Evolutionary conservation across 2,113 vertebrate genomes (phyloP).

Genomic region (Myocastor coypus): DNA sequence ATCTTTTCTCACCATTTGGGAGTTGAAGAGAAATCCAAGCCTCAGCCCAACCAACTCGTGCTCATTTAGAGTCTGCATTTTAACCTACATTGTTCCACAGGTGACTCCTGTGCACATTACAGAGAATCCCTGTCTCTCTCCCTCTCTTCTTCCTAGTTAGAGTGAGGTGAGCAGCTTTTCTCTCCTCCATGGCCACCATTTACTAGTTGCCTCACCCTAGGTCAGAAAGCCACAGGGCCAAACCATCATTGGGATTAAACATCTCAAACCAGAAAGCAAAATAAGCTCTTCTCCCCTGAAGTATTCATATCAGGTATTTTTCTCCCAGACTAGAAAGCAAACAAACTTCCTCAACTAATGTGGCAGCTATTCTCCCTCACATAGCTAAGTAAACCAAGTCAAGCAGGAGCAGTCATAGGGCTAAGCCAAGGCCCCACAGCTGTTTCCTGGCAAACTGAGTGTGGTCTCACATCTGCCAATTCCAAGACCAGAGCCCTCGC

Average conservation of each 20-base stretch:
- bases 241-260: not conserved
- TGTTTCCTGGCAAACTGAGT: not conserved
- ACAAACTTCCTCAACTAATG: not conserved
- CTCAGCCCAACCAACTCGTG: not conserved
- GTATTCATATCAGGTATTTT: not conserved
- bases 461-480: not conserved
- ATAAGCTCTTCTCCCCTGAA: not conserved
- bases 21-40: not conserved
- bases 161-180: not conserved
- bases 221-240: not conserved
- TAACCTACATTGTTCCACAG: not conserved
- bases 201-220: not conserved
- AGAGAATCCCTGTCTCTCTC: not conserved
- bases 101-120: not conserved
- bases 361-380: not conserved
- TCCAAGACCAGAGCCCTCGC: not conserved
- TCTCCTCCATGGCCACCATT: not conserved
- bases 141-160: not conserved
- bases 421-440: not conserved
- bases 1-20: not conserved
- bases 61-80: slow-evolving; percentile 7
- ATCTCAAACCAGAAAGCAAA: not conserved
- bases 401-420: not conserved
- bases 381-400: not conserved
- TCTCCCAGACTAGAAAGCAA: not conserved